Percentiles rank a stretch among this genome's conserved stretches.
These are phyloP conservation scores for Cygnus atratus DNA, from an alignment of 2,113 vertebrate species.

Conservation along the genomic window DNA sequence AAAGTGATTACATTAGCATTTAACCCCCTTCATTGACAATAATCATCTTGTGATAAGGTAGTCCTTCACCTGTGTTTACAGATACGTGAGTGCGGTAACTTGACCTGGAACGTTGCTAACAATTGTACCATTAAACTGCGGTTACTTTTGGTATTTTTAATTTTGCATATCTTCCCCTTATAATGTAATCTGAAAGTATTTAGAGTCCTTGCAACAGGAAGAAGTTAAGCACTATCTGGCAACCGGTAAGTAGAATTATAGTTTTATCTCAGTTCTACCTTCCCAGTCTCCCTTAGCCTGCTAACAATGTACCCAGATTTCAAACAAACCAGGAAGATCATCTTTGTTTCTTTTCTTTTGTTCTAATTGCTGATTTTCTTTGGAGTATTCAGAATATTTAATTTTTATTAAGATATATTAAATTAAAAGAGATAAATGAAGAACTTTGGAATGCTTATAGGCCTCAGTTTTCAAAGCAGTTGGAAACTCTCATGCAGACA, in stretches of 20 bases:
- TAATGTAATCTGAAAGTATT: background rate
- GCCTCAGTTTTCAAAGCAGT: background rate
- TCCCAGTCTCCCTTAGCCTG: background rate
- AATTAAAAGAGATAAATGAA: background rate
- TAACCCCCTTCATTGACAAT: background rate
- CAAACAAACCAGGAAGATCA: background rate
- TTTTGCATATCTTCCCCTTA: background rate
- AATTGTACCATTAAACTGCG: background rate
- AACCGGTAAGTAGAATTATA: background rate
- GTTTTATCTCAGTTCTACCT: background rate
- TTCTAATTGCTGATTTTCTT: background rate
- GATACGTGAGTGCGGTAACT: accelerated
- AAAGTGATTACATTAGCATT: constrained; percentile 5
- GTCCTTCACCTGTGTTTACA: background rate
- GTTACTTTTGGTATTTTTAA: background rate
- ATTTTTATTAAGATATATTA: background rate
- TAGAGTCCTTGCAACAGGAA: background rate
- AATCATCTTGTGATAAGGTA: background rate
- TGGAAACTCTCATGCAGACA: background rate
- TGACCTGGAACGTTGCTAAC: background rate
- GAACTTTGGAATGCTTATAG: background rate
- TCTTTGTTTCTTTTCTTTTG: background rate
- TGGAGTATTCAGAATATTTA: background rate
- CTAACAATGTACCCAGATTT: background rate
- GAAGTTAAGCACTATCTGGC: background rate